These are phyloP conservation scores for Metaphire vulgaris DNA, from an alignment of 1,140 invertebrate species.

Conservation along the genomic window DNA sequence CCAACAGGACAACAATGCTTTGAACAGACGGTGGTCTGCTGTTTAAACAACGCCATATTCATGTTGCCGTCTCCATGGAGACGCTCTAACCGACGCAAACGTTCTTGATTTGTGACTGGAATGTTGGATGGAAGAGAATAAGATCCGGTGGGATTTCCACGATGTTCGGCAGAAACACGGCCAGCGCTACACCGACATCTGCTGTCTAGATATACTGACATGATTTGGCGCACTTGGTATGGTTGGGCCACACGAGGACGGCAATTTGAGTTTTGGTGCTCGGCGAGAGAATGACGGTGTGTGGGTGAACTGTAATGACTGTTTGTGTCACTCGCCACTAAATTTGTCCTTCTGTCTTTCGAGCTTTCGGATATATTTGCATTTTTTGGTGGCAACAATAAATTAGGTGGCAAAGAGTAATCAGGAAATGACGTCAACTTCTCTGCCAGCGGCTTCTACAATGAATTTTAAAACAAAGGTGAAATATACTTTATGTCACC, in stretches of 20 bases:
- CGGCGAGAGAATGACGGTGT: not conserved
- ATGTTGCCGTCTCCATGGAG: not conserved
- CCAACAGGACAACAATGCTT: not conserved
- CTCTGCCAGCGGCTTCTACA: too few species aligned
- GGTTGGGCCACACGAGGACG: not conserved
- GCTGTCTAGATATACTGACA: constrained; percentile 19
- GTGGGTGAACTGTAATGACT: not conserved
- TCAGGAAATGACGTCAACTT: too few species aligned
- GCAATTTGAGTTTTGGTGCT: not conserved
- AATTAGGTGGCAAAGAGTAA: too few species aligned
- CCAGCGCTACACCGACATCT: constrained; percentile 4
- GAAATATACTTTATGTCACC: too few species aligned
- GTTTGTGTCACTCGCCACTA: not conserved
- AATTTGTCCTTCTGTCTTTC: too few species aligned
- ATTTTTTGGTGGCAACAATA: too few species aligned
- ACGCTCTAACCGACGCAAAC: not conserved
- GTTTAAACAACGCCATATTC: not conserved
- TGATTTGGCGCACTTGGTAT: not conserved
- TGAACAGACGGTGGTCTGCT: not conserved
- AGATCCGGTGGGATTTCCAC: not conserved
- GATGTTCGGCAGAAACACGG: not conserved
- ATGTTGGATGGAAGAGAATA: not conserved
- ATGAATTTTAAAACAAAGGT: too few species aligned
- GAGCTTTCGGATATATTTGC: too few species aligned
- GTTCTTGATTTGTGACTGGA: not conserved